Conservation (phyloP, 2,113 vertebrate species). For the Coptodon bakossiorum region DNA sequence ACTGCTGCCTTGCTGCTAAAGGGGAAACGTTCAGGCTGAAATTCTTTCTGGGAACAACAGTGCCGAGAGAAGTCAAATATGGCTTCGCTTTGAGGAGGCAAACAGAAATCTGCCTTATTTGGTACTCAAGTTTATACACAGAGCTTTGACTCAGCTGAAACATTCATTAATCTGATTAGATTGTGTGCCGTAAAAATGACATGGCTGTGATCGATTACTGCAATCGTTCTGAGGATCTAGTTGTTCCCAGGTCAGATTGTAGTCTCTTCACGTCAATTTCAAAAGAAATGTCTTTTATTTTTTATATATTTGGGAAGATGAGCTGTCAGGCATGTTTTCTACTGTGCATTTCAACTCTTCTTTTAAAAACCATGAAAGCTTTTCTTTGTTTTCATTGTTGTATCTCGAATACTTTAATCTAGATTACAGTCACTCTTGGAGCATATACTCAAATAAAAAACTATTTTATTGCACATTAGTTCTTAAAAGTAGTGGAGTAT, state of each 20-base stretch:
- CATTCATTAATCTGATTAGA: neutral
- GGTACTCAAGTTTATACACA: neutral
- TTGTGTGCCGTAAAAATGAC: neutral
- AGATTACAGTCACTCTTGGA: neutral
- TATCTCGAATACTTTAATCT: neutral
- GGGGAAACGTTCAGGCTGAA: neutral
- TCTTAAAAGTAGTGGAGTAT: neutral
- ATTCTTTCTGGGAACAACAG: neutral
- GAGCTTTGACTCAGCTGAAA: neutral
- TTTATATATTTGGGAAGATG: neutral
- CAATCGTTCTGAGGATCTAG: neutral
- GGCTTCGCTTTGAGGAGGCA: neutral
- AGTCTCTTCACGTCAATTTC: neutral
- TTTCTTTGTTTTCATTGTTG: neutral
- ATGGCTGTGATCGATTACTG: neutral
- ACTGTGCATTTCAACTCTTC: neutral
- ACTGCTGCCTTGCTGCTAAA: conserved; percentile 33
- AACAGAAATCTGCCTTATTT: neutral
- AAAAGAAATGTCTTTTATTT: neutral
- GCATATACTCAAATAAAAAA: accelerated
- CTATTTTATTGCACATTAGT: accelerated
- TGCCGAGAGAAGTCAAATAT: conserved; percentile 1
- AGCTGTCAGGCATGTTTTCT: neutral
- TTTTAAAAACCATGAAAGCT: accelerated
- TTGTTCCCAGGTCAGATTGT: neutral